phyloP scores from a whole-genome alignment of 2,888 invertebrate genomes.

The Monopis laevigella region DNA sequence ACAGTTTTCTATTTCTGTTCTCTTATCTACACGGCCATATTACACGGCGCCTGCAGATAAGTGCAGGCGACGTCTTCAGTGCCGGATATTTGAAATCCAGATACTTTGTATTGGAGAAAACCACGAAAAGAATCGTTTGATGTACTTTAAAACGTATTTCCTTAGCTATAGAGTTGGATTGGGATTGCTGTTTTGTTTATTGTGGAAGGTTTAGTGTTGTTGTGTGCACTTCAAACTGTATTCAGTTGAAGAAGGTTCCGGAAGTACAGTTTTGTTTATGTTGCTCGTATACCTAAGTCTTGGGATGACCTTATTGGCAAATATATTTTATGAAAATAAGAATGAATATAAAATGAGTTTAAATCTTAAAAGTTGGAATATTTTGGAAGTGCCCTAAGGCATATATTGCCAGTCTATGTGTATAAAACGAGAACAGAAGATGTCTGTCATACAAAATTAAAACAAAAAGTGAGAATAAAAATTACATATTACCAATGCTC shows the following conservation, averaged over 20 bases:
- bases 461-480: too few relatives aligned
- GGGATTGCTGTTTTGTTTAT: not conserved
- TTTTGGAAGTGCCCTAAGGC: too few relatives aligned
- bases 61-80: conserved; percentile 10
- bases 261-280: conserved; percentile 6
- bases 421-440: too few relatives aligned
- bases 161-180: not conserved
- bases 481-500: too few relatives aligned
- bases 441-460: too few relatives aligned
- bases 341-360: too few relatives aligned
- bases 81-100: conserved; percentile 14
- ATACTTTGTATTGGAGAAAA: conserved; percentile 9
- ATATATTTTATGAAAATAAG: too few relatives aligned
- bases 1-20: conserved; percentile 5
- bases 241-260: conserved; percentile 7
- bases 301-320: too few relatives aligned
- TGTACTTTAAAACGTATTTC: not conserved
- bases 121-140: not conserved
- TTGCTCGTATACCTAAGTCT: not conserved
- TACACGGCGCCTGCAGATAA: conserved; percentile 10
- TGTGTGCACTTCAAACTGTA: conserved; percentile 5
- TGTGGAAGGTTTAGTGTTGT: not conserved
- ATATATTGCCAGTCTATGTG: too few relatives aligned
- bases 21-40: conserved; percentile 6
- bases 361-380: too few relatives aligned